Conservation (phyloP, 1,140 invertebrate species). For the Meloidogyne hapla region DNA sequence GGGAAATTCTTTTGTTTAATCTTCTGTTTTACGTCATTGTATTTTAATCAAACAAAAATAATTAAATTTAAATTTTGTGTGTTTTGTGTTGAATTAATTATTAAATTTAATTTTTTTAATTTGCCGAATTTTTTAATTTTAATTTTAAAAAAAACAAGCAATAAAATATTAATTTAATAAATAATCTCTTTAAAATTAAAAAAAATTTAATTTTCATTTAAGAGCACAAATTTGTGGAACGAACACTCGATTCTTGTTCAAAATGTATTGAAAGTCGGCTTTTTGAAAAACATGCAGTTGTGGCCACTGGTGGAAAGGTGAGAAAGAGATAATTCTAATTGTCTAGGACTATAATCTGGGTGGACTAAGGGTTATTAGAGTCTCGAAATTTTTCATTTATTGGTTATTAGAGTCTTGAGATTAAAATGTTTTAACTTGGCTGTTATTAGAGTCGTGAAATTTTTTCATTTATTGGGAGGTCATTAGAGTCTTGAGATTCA, state of each 20-base stretch:
- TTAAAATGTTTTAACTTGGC: too few species aligned
- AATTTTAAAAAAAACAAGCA: not conserved
- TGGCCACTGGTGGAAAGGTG: slow-evolving; percentile 77
- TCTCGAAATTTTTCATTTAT: too few species aligned
- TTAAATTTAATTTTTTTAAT: not conserved
- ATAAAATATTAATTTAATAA: not conserved
- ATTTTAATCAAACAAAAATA: not conserved
- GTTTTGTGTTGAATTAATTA: too few species aligned
- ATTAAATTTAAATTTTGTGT: too few species aligned
- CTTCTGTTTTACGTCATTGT: not conserved
- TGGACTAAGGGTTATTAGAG: too few species aligned
- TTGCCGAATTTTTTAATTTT: not conserved
- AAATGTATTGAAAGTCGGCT: slow-evolving; percentile 78
- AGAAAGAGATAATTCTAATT: too few species aligned
- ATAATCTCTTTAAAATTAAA: not conserved
- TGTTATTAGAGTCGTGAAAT: too few species aligned
- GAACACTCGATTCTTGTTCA: slow-evolving; percentile 76
- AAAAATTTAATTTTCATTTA: slow-evolving; percentile 13
- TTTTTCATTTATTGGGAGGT: not conserved
- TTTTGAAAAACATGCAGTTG: slow-evolving; percentile 82
- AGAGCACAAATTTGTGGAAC: slow-evolving; percentile 68
- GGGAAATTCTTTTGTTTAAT: not conserved
- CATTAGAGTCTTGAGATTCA: too few species aligned
- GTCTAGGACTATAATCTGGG: too few species aligned
- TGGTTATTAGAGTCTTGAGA: not conserved